Percentiles rank a stretch among this genome's conserved stretches.
phyloP scores from a whole-genome alignment of 2,888 invertebrate species.

The Ennomos fuscantarius region DNA sequence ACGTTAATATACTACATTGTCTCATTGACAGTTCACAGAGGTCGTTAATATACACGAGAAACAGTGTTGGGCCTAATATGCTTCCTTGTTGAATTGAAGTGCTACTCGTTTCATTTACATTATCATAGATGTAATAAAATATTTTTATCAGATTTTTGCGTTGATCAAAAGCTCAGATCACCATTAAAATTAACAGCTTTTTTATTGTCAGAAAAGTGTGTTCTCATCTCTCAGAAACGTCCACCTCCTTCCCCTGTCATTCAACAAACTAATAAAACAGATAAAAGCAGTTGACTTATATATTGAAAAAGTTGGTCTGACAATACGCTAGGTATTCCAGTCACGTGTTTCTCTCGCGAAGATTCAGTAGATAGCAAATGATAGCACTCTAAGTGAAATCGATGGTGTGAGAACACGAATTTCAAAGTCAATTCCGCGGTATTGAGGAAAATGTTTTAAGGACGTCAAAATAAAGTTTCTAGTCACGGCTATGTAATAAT shows the following conservation, averaged over 20 bases:
- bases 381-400: constrained; percentile 43
- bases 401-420: constrained; percentile 27
- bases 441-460: constrained; percentile 13
- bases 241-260: not conserved
- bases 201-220: too few species aligned
- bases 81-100: too few species aligned
- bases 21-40: too few species aligned
- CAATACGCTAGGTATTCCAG: constrained; percentile 39
- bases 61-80: too few species aligned
- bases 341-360: constrained; percentile 46
- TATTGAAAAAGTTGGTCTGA: constrained; percentile 20
- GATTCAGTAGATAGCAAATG: constrained; percentile 49
- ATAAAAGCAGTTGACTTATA: constrained; percentile 13
- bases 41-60: too few species aligned
- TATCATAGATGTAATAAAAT: too few species aligned
- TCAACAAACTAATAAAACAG: constrained; percentile 13
- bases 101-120: too few species aligned
- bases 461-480: not conserved
- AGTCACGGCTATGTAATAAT: too few species aligned
- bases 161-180: too few species aligned
- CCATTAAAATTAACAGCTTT: too few species aligned
- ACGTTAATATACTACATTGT: too few species aligned
- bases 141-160: too few species aligned
- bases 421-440: constrained; percentile 8
- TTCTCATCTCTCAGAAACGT: not conserved